These are phyloP conservation scores for Emydocephalus ijimae DNA, from an alignment of 2,113 vertebrate species.

Conservation along the genomic window DNA sequence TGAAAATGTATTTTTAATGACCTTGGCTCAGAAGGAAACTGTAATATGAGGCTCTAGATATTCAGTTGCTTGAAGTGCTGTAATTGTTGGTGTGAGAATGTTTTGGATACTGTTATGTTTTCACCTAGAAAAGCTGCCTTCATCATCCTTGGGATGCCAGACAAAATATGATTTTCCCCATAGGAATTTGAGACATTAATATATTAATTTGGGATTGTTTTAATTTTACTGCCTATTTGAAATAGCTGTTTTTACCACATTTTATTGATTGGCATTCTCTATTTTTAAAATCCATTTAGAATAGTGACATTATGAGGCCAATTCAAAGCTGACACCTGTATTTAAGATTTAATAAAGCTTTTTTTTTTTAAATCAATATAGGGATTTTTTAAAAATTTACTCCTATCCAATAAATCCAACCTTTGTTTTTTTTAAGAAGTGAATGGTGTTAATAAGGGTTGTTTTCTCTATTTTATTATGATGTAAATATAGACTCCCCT, in stretches of 20 bases:
- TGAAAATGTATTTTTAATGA: background rate
- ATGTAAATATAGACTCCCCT: background rate
- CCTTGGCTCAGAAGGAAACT: background rate
- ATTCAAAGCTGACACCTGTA: background rate
- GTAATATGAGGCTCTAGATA: background rate
- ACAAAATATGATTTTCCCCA: background rate
- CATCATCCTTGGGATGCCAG: background rate
- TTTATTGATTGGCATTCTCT: background rate
- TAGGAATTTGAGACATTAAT: background rate
- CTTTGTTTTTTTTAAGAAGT: background rate
- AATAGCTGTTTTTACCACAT: background rate
- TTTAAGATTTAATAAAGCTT: background rate
- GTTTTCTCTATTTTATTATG: background rate
- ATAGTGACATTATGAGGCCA: background rate
- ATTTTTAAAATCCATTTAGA: background rate
- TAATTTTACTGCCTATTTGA: background rate
- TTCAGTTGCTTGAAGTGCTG: background rate
- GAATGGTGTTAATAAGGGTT: background rate
- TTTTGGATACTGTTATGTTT: background rate
- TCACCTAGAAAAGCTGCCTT: background rate
- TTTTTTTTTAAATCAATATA: background rate
- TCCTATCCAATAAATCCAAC: background rate
- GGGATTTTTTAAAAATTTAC: background rate
- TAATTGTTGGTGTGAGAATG: background rate
- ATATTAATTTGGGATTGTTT: background rate